Conservation (phyloP, 2,888 invertebrate genomes). For the Microdon myrmicae region DNA sequence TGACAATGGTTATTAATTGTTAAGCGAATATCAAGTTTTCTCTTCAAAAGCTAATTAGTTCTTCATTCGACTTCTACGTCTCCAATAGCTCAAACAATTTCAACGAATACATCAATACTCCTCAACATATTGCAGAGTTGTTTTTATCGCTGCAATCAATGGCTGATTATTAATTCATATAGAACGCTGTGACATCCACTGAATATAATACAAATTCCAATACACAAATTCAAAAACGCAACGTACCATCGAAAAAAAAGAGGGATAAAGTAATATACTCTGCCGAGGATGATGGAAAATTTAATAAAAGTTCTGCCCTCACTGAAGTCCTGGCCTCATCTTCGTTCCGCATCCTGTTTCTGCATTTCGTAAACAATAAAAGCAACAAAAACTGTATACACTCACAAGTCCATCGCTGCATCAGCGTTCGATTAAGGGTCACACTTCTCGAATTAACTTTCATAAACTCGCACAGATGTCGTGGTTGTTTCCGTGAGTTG, state of each 20-base stretch:
- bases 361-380: not conserved
- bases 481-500: slow-evolving; percentile 30
- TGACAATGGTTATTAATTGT: too few relatives aligned
- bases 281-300: slow-evolving; percentile 21
- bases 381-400: slow-evolving; percentile 28
- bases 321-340: slow-evolving; percentile 4
- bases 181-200: too few relatives aligned
- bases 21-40: too few relatives aligned
- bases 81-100: too few relatives aligned
- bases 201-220: too few relatives aligned
- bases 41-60: too few relatives aligned
- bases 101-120: too few relatives aligned
- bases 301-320: slow-evolving; percentile 29
- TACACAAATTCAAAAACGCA: too few relatives aligned
- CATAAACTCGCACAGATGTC: slow-evolving; percentile 42
- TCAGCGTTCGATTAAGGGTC: slow-evolving; percentile 3
- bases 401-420: slow-evolving; percentile 3
- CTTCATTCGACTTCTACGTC: too few relatives aligned
- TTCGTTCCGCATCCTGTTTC: not conserved
- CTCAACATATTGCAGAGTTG: too few relatives aligned
- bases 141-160: too few relatives aligned
- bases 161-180: too few relatives aligned
- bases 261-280: not conserved
- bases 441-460: slow-evolving; percentile 46
- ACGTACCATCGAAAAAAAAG: not conserved